phyloP scores from a whole-genome alignment of 2,113 vertebrate species.

The Anhinga rufa region DNA sequence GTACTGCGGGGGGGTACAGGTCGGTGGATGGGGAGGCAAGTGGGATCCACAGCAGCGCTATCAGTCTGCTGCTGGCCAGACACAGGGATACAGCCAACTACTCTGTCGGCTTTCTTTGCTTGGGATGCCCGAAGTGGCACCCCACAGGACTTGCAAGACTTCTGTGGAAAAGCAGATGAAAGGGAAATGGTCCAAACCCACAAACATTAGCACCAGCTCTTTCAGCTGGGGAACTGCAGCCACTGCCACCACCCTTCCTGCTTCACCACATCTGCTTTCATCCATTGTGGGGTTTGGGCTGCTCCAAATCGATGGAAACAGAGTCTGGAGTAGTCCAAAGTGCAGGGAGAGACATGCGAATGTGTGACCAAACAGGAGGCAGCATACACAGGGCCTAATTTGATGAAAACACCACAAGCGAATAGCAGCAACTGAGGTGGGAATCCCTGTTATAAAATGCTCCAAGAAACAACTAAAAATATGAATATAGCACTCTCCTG shows the following conservation, averaged over 20 bases:
- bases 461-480: neutral
- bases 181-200: neutral
- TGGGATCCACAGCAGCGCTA: neutral
- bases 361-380: neutral
- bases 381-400: neutral
- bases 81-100: neutral
- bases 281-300: rapidly evolving
- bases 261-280: neutral
- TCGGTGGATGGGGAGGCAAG: rapidly evolving
- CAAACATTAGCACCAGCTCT: neutral
- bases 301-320: neutral
- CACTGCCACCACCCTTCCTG: neutral
- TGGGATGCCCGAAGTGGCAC: neutral
- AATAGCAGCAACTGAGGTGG: neutral
- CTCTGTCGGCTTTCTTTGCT: neutral
- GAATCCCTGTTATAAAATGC: neutral
- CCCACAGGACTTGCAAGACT: neutral
- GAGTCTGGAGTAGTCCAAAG: neutral
- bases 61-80: neutral
- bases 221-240: neutral
- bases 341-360: neutral
- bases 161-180: neutral
- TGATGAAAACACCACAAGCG: neutral
- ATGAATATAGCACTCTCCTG: neutral
- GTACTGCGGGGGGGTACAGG: rapidly evolving